Evolutionary conservation across 2,113 vertebrate genomes (phyloP).

Genomic region (Ageneiosus marmoratus): DNA sequence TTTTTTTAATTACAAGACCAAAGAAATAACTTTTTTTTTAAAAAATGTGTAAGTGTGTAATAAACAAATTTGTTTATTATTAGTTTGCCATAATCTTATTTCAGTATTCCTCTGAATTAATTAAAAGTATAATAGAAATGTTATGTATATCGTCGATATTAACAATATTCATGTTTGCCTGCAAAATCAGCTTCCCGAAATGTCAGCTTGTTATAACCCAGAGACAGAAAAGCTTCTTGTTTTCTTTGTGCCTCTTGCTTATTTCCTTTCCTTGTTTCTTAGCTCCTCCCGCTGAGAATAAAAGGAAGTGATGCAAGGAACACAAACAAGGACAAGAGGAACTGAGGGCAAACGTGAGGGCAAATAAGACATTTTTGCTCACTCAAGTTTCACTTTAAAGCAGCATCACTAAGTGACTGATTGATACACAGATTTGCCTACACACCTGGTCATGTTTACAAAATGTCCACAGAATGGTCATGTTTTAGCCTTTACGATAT

Average conservation of each 20-base stretch:
- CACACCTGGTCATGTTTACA: too few species aligned
- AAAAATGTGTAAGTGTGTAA: too few species aligned
- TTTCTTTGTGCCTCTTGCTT: constrained; percentile 4
- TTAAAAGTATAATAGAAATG: neutral
- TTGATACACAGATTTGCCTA: neutral
- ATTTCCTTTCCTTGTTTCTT: constrained; percentile 13
- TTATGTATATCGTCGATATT: too few species aligned
- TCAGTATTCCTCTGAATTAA: neutral
- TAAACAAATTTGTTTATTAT: neutral
- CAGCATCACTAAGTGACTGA: too few species aligned
- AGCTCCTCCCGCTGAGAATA: neutral
- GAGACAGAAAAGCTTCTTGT: neutral
- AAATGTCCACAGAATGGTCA: neutral
- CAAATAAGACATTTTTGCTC: constrained; percentile 3
- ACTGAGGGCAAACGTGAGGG: constrained; percentile 4
- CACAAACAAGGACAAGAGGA: constrained; percentile 20
- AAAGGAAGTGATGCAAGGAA: constrained; percentile 18
- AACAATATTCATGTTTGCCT: neutral
- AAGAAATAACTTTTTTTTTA: neutral
- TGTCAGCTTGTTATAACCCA: neutral
- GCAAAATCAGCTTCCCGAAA: neutral
- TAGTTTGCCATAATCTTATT: neutral
- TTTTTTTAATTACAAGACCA: neutral
- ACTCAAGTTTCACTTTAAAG: constrained; percentile 9
- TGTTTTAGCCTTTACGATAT: neutral